Conservation (phyloP, 2,888 invertebrate genomes). For the Falcaria lacertinaria region DNA sequence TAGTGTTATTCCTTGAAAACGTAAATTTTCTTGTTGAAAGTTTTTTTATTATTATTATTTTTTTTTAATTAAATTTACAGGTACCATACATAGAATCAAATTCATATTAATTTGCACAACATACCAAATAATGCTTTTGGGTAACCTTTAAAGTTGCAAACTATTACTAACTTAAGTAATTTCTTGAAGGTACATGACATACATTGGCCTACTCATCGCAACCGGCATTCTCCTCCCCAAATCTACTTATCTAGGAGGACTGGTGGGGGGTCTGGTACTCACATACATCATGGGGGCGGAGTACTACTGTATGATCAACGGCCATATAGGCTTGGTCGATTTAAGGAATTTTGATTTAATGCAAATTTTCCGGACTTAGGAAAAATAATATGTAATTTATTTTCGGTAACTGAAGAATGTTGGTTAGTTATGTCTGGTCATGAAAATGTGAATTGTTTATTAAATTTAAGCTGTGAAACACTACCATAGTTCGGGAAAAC, state of each 20-base stretch:
- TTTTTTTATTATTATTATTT: too few relatives aligned
- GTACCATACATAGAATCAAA: too few relatives aligned
- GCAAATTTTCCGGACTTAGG: constrained; percentile 44
- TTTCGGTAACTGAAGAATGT: too few relatives aligned
- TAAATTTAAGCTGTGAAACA: too few relatives aligned
- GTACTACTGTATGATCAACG: constrained; percentile 81
- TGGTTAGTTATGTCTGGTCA: too few relatives aligned
- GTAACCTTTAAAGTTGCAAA: neutral
- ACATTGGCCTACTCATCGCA: constrained; percentile 90
- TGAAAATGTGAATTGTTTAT: too few relatives aligned
- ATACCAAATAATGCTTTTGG: neutral
- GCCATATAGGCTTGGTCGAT: constrained; percentile 65
- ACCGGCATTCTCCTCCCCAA: constrained; percentile 92
- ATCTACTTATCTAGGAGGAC: constrained; percentile 86
- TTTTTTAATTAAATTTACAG: too few relatives aligned
- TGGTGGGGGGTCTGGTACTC: constrained; percentile 89
- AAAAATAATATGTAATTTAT: too few relatives aligned
- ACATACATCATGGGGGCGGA: constrained; percentile 92
- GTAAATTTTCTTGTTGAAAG: too few relatives aligned
- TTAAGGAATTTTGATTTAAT: constrained; percentile 55
- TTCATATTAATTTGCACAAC: neutral
- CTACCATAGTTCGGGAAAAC: too few relatives aligned
- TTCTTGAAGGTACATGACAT: constrained; percentile 86
- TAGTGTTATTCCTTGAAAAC: too few relatives aligned
- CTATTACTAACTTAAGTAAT: neutral